Evolutionary conservation across 2,888 invertebrate genomes (phyloP), one percentile per base, ranked within the genome.

Genomic region (Trichopria drosophilae): DNA sequence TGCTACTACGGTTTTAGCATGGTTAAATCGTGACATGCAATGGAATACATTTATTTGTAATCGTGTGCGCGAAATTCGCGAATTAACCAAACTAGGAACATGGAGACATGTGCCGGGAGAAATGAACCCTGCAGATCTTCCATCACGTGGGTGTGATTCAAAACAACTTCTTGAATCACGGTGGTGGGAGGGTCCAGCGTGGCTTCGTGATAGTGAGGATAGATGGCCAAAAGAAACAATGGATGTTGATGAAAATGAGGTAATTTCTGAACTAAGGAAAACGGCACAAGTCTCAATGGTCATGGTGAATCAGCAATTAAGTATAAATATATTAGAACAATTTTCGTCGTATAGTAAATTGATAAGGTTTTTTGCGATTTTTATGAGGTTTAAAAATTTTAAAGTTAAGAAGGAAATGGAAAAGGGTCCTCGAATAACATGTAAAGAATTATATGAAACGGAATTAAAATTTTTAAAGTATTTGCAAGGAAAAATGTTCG

Each of bases 101-200:
- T 70, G 68, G 69, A 40, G 49, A 7, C 59, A 64, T 57, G 56
- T 69, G 6, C 67, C 68, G 9, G 68, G 69, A 10, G 19, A 20
- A 9, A 2, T 53, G 5, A 71, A 69, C 48, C 66, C 68, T 3
- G 69, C 68, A 4, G 68, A 72, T 51, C 47, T 68, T 7, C 64
- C 66, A 2, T 68, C 67, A 7, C 42, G 68, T 19, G 69, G 69
- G 9, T 69, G 68, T 54, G 44, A 50, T 10, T 53, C 60, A 6
- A 51, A 59, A 39, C 37, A 61, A n/a, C 44, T 71, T 10, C 5
- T 58, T 10, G 46, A 62, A 23, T 61, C 62, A n/a, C 46, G 51
- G 53, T 71, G 69, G 69, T 69, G 66, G 69, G 58, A 64, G 57
- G 67, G 67, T n/a, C 69, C 66, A 9, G 20, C 20, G 6, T 69